phyloP scores from a whole-genome alignment of 2,797 vertebrate genomes.

The Rallus crepitans region DNA sequence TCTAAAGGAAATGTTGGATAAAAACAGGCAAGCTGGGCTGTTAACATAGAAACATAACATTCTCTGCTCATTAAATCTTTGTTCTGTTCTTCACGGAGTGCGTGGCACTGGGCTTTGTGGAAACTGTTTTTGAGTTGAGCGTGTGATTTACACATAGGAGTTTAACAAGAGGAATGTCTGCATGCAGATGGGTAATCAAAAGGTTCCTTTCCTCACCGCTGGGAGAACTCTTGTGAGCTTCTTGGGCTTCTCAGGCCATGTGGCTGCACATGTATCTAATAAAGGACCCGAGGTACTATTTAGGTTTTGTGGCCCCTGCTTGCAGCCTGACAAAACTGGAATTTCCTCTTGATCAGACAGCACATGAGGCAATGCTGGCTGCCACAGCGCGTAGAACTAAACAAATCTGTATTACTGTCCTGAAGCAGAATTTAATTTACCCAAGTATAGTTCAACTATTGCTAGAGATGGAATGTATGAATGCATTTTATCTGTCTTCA shows the following conservation, averaged over 20 bases:
- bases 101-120: not conserved
- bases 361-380: not conserved
- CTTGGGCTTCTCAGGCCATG: not conserved
- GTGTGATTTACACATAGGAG: not conserved
- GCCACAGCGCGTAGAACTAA: not conserved
- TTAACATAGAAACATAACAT: not conserved
- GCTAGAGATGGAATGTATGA: not conserved
- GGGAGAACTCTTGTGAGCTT: not conserved
- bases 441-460: not conserved
- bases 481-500: not conserved
- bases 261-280: not conserved
- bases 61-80: constrained; percentile 2
- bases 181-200: not conserved
- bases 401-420: not conserved
- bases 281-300: not conserved
- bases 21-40: not conserved
- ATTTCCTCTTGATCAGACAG: not conserved
- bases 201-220: not conserved
- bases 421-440: not conserved
- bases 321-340: not conserved
- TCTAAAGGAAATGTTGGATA: constrained; percentile 6
- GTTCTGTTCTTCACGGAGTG: not conserved
- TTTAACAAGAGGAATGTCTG: not conserved
- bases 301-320: not conserved
- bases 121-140: not conserved